Conservation (phyloP, 2,888 invertebrate species). For the Autographa pulchrina region DNA sequence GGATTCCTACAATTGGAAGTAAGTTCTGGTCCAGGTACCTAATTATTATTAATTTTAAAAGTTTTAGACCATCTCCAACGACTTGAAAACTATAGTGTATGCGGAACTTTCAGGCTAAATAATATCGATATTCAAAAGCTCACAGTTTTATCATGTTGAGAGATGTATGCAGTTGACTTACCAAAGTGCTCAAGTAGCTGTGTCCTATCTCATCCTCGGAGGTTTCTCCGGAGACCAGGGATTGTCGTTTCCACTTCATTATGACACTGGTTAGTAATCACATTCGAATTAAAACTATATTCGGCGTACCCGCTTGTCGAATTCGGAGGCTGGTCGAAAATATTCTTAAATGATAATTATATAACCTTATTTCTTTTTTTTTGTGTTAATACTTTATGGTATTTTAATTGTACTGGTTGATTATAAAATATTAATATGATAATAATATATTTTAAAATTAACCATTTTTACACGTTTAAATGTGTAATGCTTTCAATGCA, state of each 20-base stretch:
- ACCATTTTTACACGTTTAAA: not conserved
- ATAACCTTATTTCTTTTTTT: not conserved
- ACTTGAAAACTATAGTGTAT: no score
- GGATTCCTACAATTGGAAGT: no score
- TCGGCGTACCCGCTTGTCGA: slow-evolving; percentile 34
- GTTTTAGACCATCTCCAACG: no score
- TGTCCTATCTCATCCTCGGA: slow-evolving; percentile 87
- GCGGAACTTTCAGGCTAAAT: no score
- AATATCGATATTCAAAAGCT: no score
- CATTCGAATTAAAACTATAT: slow-evolving; percentile 32
- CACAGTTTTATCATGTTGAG: no score
- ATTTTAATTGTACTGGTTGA: not conserved
- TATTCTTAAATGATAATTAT: slow-evolving; percentile 14
- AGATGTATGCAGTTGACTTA: slow-evolving; percentile 65
- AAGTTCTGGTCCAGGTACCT: no score
- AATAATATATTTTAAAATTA: not conserved
- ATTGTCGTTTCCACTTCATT: slow-evolving; percentile 80
- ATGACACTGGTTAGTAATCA: slow-evolving; percentile 51
- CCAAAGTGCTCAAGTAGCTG: slow-evolving; percentile 85
- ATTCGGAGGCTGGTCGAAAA: slow-evolving; percentile 29
- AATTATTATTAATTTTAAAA: no score
- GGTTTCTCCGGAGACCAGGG: slow-evolving; percentile 83
- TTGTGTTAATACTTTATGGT: slow-evolving; percentile 4
- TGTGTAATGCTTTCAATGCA: not conserved
- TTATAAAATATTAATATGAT: not conserved